These are phyloP conservation scores for Pristionchus exspectatus DNA, from an alignment of 2,888 invertebrate genomes.

Conservation along the genomic window DNA sequence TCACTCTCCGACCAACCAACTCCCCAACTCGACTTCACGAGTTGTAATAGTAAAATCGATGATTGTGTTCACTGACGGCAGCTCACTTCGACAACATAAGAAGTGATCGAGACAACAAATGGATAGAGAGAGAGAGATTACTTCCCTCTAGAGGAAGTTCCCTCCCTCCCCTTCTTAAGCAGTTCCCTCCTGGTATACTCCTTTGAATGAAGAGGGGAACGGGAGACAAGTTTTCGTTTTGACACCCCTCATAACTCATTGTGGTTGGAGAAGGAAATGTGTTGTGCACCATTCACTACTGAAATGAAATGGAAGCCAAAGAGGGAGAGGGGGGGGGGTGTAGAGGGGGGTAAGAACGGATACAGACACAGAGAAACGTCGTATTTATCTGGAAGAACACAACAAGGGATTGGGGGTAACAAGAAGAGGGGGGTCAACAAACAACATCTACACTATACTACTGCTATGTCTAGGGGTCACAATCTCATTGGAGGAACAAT, in stretches of 20 bases:
- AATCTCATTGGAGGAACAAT: constrained; percentile 1
- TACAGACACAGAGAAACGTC: constrained; percentile 21
- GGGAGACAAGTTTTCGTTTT: constrained; percentile 31
- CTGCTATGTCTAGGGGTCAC: neutral
- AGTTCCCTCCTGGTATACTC: neutral
- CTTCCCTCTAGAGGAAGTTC: neutral
- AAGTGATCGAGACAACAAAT: constrained; percentile 29
- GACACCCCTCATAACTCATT: constrained; percentile 32
- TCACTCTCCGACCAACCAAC: neutral
- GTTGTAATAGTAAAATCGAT: constrained; percentile 49
- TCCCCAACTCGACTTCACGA: constrained; percentile 26
- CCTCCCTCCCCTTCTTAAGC: neutral
- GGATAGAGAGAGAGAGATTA: neutral
- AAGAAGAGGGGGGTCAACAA: constrained; percentile 12
- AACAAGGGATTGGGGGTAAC: constrained; percentile 16
- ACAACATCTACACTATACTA: constrained; percentile 2
- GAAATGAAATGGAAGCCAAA: constrained; percentile 27
- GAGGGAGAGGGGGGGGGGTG: neutral
- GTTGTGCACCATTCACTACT: constrained; percentile 26
- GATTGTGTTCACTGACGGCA: constrained; percentile 25
- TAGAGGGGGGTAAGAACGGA: neutral
- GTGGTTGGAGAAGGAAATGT: neutral
- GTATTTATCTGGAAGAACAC: constrained; percentile 34
- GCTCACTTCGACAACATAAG: neutral
- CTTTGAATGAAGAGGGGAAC: neutral